phyloP scores from a whole-genome alignment of 2,113 vertebrate species.

The Nyctibius bracteatus region DNA sequence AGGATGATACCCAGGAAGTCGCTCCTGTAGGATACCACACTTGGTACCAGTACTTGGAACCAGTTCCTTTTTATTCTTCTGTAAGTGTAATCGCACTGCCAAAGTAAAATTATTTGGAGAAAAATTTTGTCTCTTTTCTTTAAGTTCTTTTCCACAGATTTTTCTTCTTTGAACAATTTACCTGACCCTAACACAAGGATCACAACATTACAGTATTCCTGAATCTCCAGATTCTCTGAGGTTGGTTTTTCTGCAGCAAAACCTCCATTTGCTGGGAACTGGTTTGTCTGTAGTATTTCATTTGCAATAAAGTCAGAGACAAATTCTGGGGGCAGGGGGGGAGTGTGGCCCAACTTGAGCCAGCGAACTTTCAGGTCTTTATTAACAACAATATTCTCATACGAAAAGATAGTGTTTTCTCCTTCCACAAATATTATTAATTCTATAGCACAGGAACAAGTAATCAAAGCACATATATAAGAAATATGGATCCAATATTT shows the following conservation, averaged over 20 bases:
- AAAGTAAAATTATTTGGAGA: background rate
- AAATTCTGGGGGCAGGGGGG: rapidly evolving
- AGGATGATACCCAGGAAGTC: background rate
- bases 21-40: background rate
- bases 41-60: too few relatives aligned
- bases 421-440: background rate
- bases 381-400: background rate
- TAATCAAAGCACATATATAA: background rate
- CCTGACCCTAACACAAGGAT: background rate
- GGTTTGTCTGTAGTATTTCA: background rate
- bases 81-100: background rate
- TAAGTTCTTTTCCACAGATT: background rate
- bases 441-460: background rate
- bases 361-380: background rate
- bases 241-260: background rate
- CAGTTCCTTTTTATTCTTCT: background rate
- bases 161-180: background rate
- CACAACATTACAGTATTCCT: background rate
- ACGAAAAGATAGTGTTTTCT: background rate
- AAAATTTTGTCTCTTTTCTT: background rate
- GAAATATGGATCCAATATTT: background rate
- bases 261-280: background rate
- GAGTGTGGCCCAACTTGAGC: background rate
- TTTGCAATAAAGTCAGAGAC: background rate
- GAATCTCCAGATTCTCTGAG: background rate